These are phyloP conservation scores for Tokudaia tokunoshimensis DNA, from an alignment of 2,797 vertebrate species.

Conservation along the genomic window DNA sequence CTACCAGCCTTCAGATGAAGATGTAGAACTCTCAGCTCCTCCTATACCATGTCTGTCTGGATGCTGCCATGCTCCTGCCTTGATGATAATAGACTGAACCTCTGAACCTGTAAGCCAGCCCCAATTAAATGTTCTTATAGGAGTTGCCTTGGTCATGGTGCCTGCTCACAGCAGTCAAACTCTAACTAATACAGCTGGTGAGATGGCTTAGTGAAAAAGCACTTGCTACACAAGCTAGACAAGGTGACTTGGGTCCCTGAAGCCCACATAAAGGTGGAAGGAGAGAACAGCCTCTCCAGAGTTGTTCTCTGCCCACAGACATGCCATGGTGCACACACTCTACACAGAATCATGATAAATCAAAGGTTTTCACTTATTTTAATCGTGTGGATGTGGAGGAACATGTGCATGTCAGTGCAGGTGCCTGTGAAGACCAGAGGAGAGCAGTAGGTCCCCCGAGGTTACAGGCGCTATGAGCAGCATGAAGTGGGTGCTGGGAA, in stretches of 20 bases:
- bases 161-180: neutral
- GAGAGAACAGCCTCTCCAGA: neutral
- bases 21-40: neutral
- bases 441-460: neutral
- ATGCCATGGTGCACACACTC: neutral
- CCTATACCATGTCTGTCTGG: neutral
- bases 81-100: neutral
- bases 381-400: neutral
- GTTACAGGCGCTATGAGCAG: neutral
- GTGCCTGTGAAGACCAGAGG: neutral
- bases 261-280: neutral
- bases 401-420: neutral
- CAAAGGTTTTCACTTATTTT: neutral
- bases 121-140: no score
- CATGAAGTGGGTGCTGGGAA: neutral
- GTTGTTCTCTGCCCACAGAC: neutral
- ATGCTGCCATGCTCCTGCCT: neutral
- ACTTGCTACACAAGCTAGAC: neutral
- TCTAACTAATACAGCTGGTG: neutral
- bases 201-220: neutral
- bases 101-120: neutral
- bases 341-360: neutral
- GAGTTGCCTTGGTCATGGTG: neutral
- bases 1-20: neutral
- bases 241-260: no score